Evolutionary conservation across 2,797 vertebrate species (phyloP), one percentile per base, ranked within the genome.

Genomic region (Urosaurus nigricauda): DNA sequence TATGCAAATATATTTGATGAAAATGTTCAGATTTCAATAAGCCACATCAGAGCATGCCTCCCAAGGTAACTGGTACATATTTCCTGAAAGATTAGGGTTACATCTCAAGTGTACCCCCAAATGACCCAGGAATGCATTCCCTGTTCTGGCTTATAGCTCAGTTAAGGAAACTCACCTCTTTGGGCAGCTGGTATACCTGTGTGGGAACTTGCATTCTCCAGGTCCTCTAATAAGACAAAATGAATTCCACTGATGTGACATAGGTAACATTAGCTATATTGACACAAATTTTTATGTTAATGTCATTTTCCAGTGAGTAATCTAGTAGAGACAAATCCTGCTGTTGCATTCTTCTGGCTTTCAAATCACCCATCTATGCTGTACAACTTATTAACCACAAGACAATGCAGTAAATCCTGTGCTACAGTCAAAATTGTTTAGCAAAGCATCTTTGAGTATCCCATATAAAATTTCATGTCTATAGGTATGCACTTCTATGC

Each of bases 201-300:
- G 93, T 97, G 95, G 92, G 97, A 94, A 85, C 95, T 97, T 91
- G 97, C 94, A 95, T 96, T 96, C 94, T 98, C 98, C 95, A 95
- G 95, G 92, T 95, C 96, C 96, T 98, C 98, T 99, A 97, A 89
- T 83, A 94, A 96, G 93, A 97, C 91, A 97, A 96, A 96, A 94
- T 68, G 0, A 91, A 95, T 90, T 89, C 43, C 0, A 0, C 90
- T 94, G 47, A 94, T 91, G 65, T 70, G 77, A 89, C 19, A 79
- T 40, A 92, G 40, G 83, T 90, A 94, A 90, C 68, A 89, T 93
- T 93, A 94, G 93, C 90, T 95, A 37, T 12, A 37, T 78, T 51
- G 89, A 65, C n/a, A 93, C 65, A 94, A 90, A 79, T 95, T 87
- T 90, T 92, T 90, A 29, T 51, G 35, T 84, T 87, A 68, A 94